phyloP scores from a whole-genome alignment of 2,888 invertebrate genomes.

The Drosophila imparisetae region DNA sequence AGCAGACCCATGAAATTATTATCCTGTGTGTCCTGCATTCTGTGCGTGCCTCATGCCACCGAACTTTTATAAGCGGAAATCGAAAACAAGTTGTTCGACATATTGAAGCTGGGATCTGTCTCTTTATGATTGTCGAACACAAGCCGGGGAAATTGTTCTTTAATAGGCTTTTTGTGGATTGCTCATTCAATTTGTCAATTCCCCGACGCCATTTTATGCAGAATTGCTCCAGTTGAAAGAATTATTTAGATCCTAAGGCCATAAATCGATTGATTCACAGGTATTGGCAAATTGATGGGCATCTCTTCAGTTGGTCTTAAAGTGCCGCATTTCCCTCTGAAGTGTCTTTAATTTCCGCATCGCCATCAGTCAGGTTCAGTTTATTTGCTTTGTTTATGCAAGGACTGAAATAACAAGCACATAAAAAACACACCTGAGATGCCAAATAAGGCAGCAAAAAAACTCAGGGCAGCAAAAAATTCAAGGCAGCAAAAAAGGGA shows the following conservation, averaged over 20 bases:
- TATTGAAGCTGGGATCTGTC: constrained; percentile 49
- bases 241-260: constrained; percentile 37
- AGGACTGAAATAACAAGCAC: background rate
- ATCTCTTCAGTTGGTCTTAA: constrained; percentile 4
- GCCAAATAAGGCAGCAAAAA: background rate
- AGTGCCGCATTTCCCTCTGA: background rate
- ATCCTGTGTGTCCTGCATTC: constrained; percentile 23
- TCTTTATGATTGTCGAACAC: constrained; percentile 17
- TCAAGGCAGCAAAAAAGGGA: constrained; percentile 7
- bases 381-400: constrained; percentile 15
- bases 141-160: constrained; percentile 56
- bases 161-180: constrained; percentile 49
- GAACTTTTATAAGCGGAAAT: constrained; percentile 59
- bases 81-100: constrained; percentile 74
- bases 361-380: background rate
- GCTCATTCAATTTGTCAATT: constrained; percentile 40
- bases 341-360: constrained; percentile 1
- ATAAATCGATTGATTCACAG: constrained; percentile 13
- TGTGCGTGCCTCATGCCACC: constrained; percentile 27
- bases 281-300: constrained; percentile 3
- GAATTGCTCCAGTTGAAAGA: constrained; percentile 20
- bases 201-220: constrained; percentile 47
- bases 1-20: constrained; percentile 22
- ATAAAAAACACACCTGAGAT: constrained; percentile 13
- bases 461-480: background rate